Base-by-base conservation (phyloP, 1,140 invertebrate genomes). In the Ceratosolen fusciceps region DNA sequence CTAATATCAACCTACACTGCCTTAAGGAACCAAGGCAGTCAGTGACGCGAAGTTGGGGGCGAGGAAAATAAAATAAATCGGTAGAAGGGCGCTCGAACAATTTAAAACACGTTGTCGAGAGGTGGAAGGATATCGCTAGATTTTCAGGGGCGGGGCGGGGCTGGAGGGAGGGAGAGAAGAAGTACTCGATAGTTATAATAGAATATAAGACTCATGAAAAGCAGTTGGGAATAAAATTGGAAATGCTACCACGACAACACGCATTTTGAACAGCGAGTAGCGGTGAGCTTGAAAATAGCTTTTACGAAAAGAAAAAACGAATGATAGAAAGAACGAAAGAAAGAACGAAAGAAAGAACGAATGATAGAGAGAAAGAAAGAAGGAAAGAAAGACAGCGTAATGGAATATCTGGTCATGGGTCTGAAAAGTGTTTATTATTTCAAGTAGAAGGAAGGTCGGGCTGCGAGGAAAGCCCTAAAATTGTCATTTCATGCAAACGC, bases 401-500 rank as follows among this genome's bases (percentile, higher is more conserved):
- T 77, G 31, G 70, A 29, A 70, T 60, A 76, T 73, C 77, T 39
- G 49, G 77, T 80, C 65, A 81, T 81, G 60, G 68, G 9, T 73
- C 75, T 49, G 67, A 74, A 81, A 83, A 81, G 77, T 83, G 84
- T 82, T 81, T 79, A 82, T 79, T 81, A 70, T 78, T 77, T 1
- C 54, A 71, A 47, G 58, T 14, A 39, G 39, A 81, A 73, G 67
- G 26, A 34, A 8, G 52, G 24, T 52, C 58, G 8, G 52, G 24
- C 52, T 58, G 8, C 37, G 14, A 77, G 52, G 43, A 58, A 75
- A 80, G 76, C 78, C 71, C 81, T 60, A 77, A 62, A 81, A 83
- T 62, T 83, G 83, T 85, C 83, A 81, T 83, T 85, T 84, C 84
- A 86, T 86, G 83, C 84, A 86, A 86, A 87, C 83, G 82, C 80